These are phyloP conservation scores for Trileptium ribeirensis DNA, from an alignment of 2,888 invertebrate genomes.

Conservation along the genomic window DNA sequence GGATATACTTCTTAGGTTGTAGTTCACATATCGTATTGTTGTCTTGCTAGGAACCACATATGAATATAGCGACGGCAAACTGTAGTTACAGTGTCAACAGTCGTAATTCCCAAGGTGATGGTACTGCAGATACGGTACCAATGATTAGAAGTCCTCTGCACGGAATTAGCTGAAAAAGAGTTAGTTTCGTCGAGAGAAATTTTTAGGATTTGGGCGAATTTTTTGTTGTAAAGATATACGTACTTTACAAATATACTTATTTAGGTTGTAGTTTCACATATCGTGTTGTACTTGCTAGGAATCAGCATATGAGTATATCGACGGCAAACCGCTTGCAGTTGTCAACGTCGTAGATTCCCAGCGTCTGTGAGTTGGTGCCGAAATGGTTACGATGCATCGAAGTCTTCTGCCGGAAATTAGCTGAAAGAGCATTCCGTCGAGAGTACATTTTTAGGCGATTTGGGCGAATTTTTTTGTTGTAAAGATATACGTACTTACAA, in stretches of 20 bases:
- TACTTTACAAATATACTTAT: too few relatives aligned
- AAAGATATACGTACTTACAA: too few relatives aligned
- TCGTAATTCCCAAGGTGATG: background rate
- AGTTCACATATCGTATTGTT: too few relatives aligned
- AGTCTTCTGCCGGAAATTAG: background rate
- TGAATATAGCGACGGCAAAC: background rate
- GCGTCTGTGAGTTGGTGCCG: background rate
- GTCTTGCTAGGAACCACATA: background rate
- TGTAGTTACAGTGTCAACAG: background rate
- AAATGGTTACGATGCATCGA: background rate
- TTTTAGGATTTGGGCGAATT: too few relatives aligned
- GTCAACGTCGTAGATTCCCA: background rate
- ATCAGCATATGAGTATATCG: background rate
- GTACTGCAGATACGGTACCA: background rate
- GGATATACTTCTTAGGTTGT: too few relatives aligned
- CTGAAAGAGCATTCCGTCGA: background rate
- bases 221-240: too few relatives aligned
- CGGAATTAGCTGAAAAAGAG: background rate
- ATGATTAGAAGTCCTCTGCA: background rate
- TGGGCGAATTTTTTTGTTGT: too few relatives aligned
- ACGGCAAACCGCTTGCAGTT: background rate
- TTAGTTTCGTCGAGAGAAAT: background rate
- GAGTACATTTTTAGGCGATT: background rate
- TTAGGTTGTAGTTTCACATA: too few relatives aligned
- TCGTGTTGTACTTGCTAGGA: too few relatives aligned